These are phyloP conservation scores for Trichonephila inaurata DNA, from an alignment of 1,140 invertebrate species.

Conservation along the genomic window DNA sequence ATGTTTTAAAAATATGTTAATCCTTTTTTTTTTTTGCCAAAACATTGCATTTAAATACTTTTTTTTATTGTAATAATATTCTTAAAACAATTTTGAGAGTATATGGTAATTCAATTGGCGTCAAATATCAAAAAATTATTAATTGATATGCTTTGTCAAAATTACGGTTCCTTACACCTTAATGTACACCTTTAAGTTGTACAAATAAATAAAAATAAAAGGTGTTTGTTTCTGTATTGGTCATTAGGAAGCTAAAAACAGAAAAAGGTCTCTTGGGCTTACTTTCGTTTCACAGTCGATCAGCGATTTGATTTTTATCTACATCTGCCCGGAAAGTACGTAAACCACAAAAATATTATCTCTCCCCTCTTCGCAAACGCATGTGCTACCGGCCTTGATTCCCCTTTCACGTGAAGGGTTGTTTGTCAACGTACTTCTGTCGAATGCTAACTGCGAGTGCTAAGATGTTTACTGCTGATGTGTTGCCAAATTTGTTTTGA, in stretches of 20 bases:
- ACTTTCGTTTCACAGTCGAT: not conserved
- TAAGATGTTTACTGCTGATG: not conserved
- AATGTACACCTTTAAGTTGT: no score
- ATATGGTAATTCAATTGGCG: no score
- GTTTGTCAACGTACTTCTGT: not conserved
- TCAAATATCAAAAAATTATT: no score
- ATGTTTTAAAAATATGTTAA: no score
- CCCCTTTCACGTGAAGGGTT: not conserved
- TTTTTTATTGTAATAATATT: no score
- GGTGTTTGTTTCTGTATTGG: no score
- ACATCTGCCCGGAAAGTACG: not conserved
- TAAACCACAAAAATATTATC: not conserved
- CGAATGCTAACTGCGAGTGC: not conserved
- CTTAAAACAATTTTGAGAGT: no score
- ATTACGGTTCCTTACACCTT: no score
- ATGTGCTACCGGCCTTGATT: not conserved
- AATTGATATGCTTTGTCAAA: no score
- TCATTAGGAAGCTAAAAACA: not conserved
- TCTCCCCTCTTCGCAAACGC: not conserved
- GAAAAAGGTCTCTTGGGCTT: not conserved
- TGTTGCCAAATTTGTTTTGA: not conserved
- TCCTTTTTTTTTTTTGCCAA: no score
- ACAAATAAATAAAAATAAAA: no score
- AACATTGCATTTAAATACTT: no score
- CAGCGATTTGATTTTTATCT: not conserved